Conservation (phyloP, 2,113 vertebrate species). For the Amphiprion ocellaris region DNA sequence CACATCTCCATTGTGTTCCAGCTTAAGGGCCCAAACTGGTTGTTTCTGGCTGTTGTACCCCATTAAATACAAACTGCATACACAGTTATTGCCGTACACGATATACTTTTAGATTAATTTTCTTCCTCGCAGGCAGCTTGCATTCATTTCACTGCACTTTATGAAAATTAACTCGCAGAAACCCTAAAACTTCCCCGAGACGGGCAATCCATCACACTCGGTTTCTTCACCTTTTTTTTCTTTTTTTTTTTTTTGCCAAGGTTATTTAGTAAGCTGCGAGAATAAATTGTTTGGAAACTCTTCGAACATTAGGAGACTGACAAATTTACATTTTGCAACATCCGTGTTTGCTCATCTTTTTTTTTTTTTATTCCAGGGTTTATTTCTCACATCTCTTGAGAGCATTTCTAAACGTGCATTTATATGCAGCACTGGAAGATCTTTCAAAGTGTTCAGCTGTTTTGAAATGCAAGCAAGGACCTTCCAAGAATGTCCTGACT, state of each 20-base stretch:
- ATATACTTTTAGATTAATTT: conserved; percentile 34
- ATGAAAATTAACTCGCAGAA: conserved; percentile 41
- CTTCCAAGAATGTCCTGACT: not conserved
- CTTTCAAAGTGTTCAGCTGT: not conserved
- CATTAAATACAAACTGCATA: conserved; percentile 26
- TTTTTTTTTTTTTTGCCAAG: conserved; percentile 45
- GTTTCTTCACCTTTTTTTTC: conserved; percentile 43
- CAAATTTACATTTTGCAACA: not conserved
- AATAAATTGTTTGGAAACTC: not conserved
- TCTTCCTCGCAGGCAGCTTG: conserved; percentile 35
- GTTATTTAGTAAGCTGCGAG: conserved; percentile 38
- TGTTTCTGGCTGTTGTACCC: conserved; percentile 16
- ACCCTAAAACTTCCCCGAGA: conserved; percentile 24
- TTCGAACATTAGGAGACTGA: not conserved
- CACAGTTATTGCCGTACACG: conserved; percentile 11
- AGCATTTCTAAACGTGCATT: not conserved
- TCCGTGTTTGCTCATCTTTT: not conserved
- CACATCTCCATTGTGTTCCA: not conserved
- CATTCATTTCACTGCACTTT: conserved; percentile 25
- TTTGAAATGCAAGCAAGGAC: conserved; percentile 2
- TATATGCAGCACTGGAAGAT: not conserved
- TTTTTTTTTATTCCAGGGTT: not conserved
- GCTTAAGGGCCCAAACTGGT: not conserved
- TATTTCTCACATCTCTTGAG: not conserved
- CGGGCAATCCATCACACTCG: conserved; percentile 45